phyloP scores from a whole-genome alignment of 2,888 invertebrate species.

The Xestia rhomboidea region DNA sequence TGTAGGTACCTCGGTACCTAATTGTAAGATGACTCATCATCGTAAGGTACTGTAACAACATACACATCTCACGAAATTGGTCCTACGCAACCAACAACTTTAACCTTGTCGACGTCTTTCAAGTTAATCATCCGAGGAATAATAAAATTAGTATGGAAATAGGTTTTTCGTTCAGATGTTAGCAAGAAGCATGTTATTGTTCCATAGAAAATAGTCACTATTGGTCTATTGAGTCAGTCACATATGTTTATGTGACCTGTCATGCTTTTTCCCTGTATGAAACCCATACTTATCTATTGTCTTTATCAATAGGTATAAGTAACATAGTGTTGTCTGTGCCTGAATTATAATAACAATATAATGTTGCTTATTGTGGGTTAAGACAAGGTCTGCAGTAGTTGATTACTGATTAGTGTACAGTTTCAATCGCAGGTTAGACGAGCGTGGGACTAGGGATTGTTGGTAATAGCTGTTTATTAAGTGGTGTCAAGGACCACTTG shows the following conservation, averaged over 20 bases:
- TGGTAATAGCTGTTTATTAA: conserved; percentile 76
- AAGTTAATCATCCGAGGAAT: neutral
- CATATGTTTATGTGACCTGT: neutral
- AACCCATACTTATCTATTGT: conserved; percentile 28
- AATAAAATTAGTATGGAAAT: neutral
- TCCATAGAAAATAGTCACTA: conserved; percentile 22
- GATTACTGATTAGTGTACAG: conserved; percentile 71
- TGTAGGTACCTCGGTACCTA: neutral
- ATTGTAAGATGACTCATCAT: conserved; percentile 23
- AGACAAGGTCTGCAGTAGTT: conserved; percentile 72
- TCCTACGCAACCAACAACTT: neutral
- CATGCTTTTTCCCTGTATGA: conserved; percentile 19
- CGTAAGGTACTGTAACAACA: neutral
- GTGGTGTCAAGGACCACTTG: conserved; percentile 79
- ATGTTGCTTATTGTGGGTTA: conserved; percentile 57
- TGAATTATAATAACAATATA: conserved; percentile 59
- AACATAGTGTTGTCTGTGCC: conserved; percentile 13
- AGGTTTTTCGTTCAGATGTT: neutral
- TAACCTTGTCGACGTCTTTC: conserved; percentile 8
- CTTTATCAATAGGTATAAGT: conserved; percentile 13
- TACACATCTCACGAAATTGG: conserved; percentile 2
- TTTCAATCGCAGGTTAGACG: conserved; percentile 75
- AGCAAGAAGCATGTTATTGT: conserved; percentile 15
- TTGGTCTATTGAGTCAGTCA: neutral
- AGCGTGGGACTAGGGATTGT: conserved; percentile 84